These are phyloP conservation scores for Circaetus gallicus DNA, from an alignment of 2,113 vertebrate species.

Conservation along the genomic window DNA sequence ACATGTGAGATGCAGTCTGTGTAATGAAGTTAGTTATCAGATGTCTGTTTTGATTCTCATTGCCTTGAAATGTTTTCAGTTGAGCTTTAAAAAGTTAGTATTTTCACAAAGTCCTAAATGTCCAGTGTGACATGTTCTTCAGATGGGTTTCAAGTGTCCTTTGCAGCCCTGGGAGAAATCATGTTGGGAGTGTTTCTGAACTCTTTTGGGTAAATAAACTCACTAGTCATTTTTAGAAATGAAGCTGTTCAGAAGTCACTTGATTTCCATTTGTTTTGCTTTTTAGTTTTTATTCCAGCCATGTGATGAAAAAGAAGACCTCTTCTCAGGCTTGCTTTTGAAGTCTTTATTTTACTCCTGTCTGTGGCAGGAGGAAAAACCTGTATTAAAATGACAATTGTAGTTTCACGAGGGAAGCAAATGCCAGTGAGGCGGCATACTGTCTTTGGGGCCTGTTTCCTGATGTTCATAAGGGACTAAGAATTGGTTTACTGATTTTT, in stretches of 20 bases:
- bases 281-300: not conserved
- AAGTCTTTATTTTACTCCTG: not conserved
- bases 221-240: not conserved
- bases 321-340: not conserved
- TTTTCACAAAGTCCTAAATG: not conserved
- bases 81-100: not conserved
- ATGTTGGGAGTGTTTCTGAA: accelerated
- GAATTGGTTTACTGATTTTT: not conserved
- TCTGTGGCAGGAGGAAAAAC: not conserved
- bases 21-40: not conserved
- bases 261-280: not conserved
- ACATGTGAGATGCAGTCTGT: not conserved
- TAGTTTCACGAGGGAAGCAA: not conserved
- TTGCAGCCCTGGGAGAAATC: not conserved
- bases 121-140: not conserved
- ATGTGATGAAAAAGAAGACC: not conserved
- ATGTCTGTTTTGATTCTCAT: not conserved
- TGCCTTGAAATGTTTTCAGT: not conserved
- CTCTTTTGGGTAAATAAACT: not conserved
- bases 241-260: not conserved
- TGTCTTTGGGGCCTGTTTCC: not conserved
- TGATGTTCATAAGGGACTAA: not conserved
- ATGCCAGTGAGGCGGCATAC: accelerated
- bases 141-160: not conserved
- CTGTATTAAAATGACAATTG: not conserved